Evolutionary conservation across 2,888 invertebrate genomes (phyloP).

Genomic region (Volucella inflata): DNA sequence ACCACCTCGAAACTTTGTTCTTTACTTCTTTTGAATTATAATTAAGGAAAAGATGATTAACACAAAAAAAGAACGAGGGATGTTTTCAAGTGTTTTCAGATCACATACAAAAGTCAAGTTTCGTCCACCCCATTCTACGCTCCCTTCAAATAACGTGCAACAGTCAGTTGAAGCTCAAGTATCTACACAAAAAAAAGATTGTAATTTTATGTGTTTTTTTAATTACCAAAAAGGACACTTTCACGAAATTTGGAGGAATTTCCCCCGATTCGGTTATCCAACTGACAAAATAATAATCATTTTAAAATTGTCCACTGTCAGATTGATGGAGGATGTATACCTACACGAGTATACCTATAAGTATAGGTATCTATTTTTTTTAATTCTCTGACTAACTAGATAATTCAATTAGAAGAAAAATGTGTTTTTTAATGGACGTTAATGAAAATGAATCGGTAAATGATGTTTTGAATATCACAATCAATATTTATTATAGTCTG

Average conservation of each 20-base stretch:
- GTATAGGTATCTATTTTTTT: constrained; percentile 8
- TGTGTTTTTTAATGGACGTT: constrained; percentile 15
- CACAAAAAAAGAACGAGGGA: constrained; percentile 63
- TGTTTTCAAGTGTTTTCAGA: constrained; percentile 71
- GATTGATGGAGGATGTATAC: constrained; percentile 58
- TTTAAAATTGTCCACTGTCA: constrained; percentile 69
- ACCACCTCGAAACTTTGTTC: constrained; percentile 67
- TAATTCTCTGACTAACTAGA: constrained; percentile 53
- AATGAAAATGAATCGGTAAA: constrained; percentile 21
- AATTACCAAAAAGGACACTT: constrained; percentile 71
- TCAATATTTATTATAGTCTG: no score
- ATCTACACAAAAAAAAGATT: constrained; percentile 51
- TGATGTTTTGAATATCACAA: no score
- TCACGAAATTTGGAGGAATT: constrained; percentile 40
- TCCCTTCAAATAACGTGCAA: constrained; percentile 43
- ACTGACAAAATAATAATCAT: constrained; percentile 60
- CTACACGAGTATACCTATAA: neutral
- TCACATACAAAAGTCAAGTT: constrained; percentile 70
- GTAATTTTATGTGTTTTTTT: constrained; percentile 70
- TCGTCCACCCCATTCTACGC: constrained; percentile 34
- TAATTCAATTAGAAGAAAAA: constrained; percentile 56
- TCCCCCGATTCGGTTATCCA: constrained; percentile 51
- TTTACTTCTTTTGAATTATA: constrained; percentile 64
- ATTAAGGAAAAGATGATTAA: constrained; percentile 75
- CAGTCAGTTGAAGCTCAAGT: constrained; percentile 22